Conservation (phyloP, 2,888 invertebrate species). For the Arctia plantaginis region DNA sequence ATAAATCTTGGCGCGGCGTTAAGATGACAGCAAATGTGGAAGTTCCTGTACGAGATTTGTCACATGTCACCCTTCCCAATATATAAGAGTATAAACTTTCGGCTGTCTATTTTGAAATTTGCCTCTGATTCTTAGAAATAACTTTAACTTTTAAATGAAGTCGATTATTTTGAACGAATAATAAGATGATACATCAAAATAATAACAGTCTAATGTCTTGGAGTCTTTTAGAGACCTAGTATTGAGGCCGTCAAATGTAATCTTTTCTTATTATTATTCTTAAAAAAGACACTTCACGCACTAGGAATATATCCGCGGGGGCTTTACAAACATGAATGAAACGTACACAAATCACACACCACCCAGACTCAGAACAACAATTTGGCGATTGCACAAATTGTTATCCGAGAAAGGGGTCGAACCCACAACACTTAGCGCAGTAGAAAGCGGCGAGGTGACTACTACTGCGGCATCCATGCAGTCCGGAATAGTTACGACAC, state of each 20-base stretch:
- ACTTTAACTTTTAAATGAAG: not conserved
- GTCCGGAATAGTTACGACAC: too few relatives aligned
- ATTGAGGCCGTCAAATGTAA: not conserved
- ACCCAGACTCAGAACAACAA: too few relatives aligned
- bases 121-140: not conserved
- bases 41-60: constrained; percentile 3
- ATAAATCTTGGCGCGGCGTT: constrained; percentile 6
- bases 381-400: too few relatives aligned
- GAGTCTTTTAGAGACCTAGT: not conserved
- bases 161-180: not conserved
- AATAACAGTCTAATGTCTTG: too few relatives aligned
- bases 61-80: constrained; percentile 1
- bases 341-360: too few relatives aligned
- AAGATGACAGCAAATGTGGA: constrained; percentile 4
- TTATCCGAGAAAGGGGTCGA: too few relatives aligned
- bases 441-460: too few relatives aligned
- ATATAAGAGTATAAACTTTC: not conserved
- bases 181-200: not conserved
- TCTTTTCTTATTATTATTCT: not conserved
- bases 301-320: too few relatives aligned
- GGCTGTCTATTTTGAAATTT: not conserved
- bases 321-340: too few relatives aligned
- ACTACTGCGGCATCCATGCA: too few relatives aligned
- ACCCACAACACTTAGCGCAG: too few relatives aligned
- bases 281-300: too few relatives aligned